Evolutionary conservation across 2,797 vertebrate genomes (phyloP), one percentile per base, ranked within the genome.

Genomic region (Labeo calbasu): DNA sequence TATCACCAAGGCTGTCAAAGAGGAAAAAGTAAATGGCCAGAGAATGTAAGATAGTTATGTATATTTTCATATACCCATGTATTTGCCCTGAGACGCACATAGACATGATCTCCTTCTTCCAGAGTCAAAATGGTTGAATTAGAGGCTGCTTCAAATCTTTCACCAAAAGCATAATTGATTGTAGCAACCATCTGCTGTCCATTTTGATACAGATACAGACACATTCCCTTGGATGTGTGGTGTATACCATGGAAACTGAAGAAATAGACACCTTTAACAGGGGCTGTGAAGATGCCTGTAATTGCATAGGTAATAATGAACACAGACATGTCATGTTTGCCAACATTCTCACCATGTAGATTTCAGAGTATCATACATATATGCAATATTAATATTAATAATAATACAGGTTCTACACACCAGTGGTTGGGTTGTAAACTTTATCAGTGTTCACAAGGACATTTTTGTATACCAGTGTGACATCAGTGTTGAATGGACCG

Each of bases 371-470:
- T 32, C 17, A 65, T 17, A 51, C 5, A 51, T 51, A 12, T 17
- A 51, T 51, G 43, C 43, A 46, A n/a, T n/a, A n/a, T n/a, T n/a
- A n/a, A n/a, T n/a, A n/a, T n/a, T n/a, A n/a, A n/a, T 46, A 46
- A 46, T 51, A 51, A 17, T 32, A 55, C 50, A 51, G 25, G n/a
- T 21, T 65, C 48, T 2, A 70, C 69, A 81, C 82, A 77, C 43
- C 86, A 84, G 17, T 88, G 84, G 63, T 13, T 66, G 1, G 84
- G 57, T 70, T 90, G 85, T 89, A 90, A 77, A 73, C 85, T 46
- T 76, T 81, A 51, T 69, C 88, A 85, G 4, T 40, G 15, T 90
- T 89, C 46, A 48, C 81, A 8, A 80, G 2, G 21, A 90, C 72
- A 14, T 12, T 5, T 43, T 3, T 36, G 80, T 79, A 90, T 75